Percentiles rank a stretch among this genome's conserved stretches.
phyloP scores from a whole-genome alignment of 92 coral and sea anemone species.

The Epizoanthus stellaris region DNA sequence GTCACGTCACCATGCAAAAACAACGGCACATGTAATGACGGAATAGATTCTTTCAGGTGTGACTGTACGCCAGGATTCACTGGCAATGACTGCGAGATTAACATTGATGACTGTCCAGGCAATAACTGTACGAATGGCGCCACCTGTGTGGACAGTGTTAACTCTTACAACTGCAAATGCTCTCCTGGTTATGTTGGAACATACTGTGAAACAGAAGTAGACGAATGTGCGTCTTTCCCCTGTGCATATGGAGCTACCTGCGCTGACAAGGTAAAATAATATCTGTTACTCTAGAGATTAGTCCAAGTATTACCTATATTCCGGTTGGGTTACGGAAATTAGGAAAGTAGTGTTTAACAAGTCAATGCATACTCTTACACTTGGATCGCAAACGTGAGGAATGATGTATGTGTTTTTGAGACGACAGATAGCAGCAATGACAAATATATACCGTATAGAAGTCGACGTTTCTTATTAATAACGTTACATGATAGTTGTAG shows the following conservation, averaged over 20 bases:
- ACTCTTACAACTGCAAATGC: background rate
- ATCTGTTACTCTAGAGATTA: background rate
- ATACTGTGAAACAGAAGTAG: background rate
- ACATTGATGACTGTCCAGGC: conserved; percentile 11
- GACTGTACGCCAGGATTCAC: conserved; percentile 14
- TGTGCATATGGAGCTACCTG: conserved; percentile 21
- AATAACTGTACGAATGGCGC: conserved; percentile 12
- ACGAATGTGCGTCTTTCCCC: conserved; percentile 8
- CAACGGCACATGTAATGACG: conserved; percentile 33
- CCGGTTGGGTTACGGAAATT: too few species aligned
- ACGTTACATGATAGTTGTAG: too few species aligned
- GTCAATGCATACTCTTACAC: too few species aligned
- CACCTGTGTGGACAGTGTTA: background rate
- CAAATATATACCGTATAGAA: too few species aligned
- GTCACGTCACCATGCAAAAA: conserved; percentile 14
- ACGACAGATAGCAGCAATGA: too few species aligned
- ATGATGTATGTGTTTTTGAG: too few species aligned
- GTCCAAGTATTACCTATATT: too few species aligned
- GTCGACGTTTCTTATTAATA: too few species aligned
- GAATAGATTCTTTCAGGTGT: conserved; percentile 7
- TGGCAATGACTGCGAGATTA: background rate
- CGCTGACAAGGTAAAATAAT: conserved; percentile 34
- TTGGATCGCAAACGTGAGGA: too few species aligned
- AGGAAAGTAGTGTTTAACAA: too few species aligned
- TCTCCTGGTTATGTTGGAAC: conserved; percentile 9